Evolutionary conservation across 2,888 invertebrate genomes (phyloP), one percentile per base, ranked within the genome.

Genomic region (Thymelicus lineola): DNA sequence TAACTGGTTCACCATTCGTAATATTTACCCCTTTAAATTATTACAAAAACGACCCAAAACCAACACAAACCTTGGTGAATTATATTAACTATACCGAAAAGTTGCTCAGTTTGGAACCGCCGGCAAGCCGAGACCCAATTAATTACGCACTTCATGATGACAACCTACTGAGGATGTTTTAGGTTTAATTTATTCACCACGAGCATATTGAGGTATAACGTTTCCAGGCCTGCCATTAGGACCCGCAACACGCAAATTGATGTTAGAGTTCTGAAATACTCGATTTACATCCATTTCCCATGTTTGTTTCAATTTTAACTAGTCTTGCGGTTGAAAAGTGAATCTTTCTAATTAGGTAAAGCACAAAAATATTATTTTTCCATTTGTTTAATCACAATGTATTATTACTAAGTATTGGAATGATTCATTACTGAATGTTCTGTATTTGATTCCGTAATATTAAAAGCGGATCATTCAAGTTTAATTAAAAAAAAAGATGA

Each of bases 121-220:
- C 55, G 55, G 45, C 64, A 65, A 55, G 15, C 65, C 45, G 64
- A 62, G 48, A 36, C 28, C 64, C 57, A 65, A 65, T 65, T 65
- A 65, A 65, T 65, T 55, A 65, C 20, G 53, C 55, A 55, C 65
- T 55, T 35, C 55, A 65, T 35, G 55, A 45, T 57, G 62, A 62
- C 62, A 62, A 62, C 48, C 48, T 62, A 42, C 65, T 45, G 45
- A 45, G 42, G 57, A 38, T n/a, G 45, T 45, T 45, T 42, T 15
- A 45, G 35, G 57, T 45, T 53, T 63, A 35, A 65, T 65, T 57
- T 57, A 57, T 57, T 45, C 28, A 48, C 62, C 48, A 36, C 62
- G 20, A 28, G 28, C 14, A 55, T 55, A 55, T 55, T 55, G 55
- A 55, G 55, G 61, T 35, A 61, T 48, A 48, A 62, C 12, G 46